A percentile compares a stretch with the other conserved stretches of the same genome.
These are phyloP conservation scores for Oscheius sp. DNA, from an alignment of 2,888 invertebrate genomes.

Conservation along the genomic window DNA sequence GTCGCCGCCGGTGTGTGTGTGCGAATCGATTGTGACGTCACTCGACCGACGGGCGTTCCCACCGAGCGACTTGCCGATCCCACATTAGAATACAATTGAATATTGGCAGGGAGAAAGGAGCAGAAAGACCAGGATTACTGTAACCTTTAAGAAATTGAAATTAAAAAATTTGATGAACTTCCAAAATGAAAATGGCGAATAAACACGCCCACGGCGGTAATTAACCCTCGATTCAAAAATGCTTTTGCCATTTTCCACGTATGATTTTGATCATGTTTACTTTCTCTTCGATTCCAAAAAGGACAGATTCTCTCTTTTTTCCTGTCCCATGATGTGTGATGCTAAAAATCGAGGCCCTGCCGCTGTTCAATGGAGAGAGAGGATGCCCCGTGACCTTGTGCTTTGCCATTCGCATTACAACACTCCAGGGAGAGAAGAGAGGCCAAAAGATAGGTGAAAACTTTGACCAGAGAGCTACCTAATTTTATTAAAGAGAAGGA, in stretches of 20 bases:
- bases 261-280: not conserved
- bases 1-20: no score
- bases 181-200: no score
- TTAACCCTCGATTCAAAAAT: not conserved
- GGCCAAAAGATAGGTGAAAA: not conserved
- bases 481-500: not conserved
- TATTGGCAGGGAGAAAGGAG: not conserved
- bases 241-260: conserved; percentile 5
- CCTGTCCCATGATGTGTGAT: conserved; percentile 5
- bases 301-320: not conserved
- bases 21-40: conserved; percentile 38
- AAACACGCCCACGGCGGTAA: not conserved
- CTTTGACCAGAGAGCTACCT: not conserved
- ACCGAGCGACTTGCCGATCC: conserved; percentile 6
- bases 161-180: no score
- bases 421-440: conserved; percentile 9
- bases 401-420: conserved; percentile 7
- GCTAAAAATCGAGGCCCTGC: not conserved
- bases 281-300: not conserved
- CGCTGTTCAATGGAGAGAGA: not conserved
- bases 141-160: no score
- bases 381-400: conserved; percentile 5
- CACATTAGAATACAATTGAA: conserved; percentile 27
- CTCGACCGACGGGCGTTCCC: conserved; percentile 21
- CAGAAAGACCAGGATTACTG: conserved; percentile 2